These are phyloP conservation scores for Sipha maydis DNA, from an alignment of 2,888 invertebrate species.

Conservation along the genomic window DNA sequence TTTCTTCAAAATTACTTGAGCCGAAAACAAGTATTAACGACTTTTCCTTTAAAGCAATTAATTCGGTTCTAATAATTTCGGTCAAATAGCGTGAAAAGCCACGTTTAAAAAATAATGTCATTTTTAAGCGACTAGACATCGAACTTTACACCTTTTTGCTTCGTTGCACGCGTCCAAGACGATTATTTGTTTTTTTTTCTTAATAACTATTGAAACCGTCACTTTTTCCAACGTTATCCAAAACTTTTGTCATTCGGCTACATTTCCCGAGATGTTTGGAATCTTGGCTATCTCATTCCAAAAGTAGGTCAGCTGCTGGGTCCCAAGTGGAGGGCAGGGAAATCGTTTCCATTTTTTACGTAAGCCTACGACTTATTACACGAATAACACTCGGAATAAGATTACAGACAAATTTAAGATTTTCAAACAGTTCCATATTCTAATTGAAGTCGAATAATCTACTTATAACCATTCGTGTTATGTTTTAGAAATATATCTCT, in stretches of 20 bases:
- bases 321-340: not conserved
- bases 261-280: not conserved
- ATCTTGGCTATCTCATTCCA: not conserved
- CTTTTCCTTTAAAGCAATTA: not conserved
- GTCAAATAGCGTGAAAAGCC: not conserved
- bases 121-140: not conserved
- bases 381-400: not conserved
- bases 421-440: not conserved
- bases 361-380: too few species aligned
- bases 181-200: not conserved
- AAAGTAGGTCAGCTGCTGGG: not conserved
- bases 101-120: not conserved
- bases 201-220: not conserved
- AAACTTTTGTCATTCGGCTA: not conserved
- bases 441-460: not conserved
- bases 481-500: not conserved
- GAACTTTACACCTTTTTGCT: not conserved
- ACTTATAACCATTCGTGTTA: not conserved
- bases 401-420: not conserved
- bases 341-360: too few species aligned
- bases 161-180: not conserved
- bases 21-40: not conserved
- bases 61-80: not conserved
- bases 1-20: not conserved
- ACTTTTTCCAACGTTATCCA: not conserved